Percentiles rank a stretch among this genome's conserved stretches.
phyloP scores from a whole-genome alignment of 92 coral and sea anemone species.

The Epizoanthus fatuus region DNA sequence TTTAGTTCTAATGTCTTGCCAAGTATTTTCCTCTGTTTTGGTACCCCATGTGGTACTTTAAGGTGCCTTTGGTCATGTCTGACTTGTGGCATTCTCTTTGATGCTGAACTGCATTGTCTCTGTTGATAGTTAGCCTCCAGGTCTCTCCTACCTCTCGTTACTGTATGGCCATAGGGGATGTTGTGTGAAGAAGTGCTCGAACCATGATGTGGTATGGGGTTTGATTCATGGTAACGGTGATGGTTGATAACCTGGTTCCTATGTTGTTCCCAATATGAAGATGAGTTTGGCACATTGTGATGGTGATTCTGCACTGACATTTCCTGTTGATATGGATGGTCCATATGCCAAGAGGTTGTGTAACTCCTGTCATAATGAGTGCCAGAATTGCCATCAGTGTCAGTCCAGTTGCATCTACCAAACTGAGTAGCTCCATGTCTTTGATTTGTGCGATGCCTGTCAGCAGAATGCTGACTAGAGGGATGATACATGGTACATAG shows the following conservation, averaged over 20 bases:
- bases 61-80: neutral
- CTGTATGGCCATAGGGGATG: too few relatives aligned
- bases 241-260: neutral
- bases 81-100: neutral
- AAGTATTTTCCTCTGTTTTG: constrained; percentile 1
- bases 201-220: too few relatives aligned
- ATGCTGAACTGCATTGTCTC: neutral
- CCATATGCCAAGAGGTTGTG: neutral
- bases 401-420: neutral
- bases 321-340: neutral
- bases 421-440: neutral
- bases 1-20: neutral
- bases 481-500: too few relatives aligned
- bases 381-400: neutral
- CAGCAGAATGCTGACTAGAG: too few relatives aligned
- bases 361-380: neutral
- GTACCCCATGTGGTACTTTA: neutral
- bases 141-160: neutral
- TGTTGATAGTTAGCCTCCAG: neutral
- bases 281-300: neutral
- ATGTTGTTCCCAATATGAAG: neutral
- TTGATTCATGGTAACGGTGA: neutral
- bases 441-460: neutral
- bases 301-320: neutral
- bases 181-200: too few relatives aligned